A percentile compares a stretch with the other conserved stretches of the same genome.
phyloP scores from a whole-genome alignment of 2,888 invertebrate species.

The Lordiphosa andalusiaca region DNA sequence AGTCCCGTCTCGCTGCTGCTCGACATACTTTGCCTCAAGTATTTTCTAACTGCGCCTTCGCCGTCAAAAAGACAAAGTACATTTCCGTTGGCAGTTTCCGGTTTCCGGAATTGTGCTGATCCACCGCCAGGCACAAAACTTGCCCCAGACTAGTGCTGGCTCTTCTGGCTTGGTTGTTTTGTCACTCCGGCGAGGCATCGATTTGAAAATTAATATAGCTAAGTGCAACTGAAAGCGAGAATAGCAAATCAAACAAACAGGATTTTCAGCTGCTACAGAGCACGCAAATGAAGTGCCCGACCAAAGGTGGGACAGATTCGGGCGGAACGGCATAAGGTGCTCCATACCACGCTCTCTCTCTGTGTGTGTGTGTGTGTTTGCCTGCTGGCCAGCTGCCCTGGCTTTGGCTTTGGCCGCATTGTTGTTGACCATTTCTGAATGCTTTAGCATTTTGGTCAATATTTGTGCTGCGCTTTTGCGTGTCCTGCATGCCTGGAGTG shows the following conservation, averaged over 20 bases:
- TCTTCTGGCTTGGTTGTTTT: conserved; percentile 10
- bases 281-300: conserved; percentile 41
- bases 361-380: conserved; percentile 4
- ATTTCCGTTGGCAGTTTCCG: conserved; percentile 74
- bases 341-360: not conserved
- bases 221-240: conserved; percentile 47
- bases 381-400: conserved; percentile 4
- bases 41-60: conserved; percentile 61
- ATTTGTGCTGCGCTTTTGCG: conserved; percentile 62
- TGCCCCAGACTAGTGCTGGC: conserved; percentile 4
- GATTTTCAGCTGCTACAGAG: conserved; percentile 23
- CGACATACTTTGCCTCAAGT: conserved; percentile 69
- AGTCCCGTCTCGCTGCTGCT: conserved; percentile 39
- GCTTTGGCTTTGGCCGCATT: conserved; percentile 34
- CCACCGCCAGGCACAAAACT: conserved; percentile 27
- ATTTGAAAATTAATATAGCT: conserved; percentile 56
- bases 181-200: conserved; percentile 37
- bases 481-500: conserved; percentile 19
- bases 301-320: conserved; percentile 3
- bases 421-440: conserved; percentile 55
- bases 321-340: conserved; percentile 28
- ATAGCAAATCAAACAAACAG: conserved; percentile 49
- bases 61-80: conserved; percentile 75
- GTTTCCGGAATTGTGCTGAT: conserved; percentile 69
- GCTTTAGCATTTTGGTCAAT: conserved; percentile 63